phyloP scores from a whole-genome alignment of 64 coral and sea anemone species.

The Acropora tenuis region DNA sequence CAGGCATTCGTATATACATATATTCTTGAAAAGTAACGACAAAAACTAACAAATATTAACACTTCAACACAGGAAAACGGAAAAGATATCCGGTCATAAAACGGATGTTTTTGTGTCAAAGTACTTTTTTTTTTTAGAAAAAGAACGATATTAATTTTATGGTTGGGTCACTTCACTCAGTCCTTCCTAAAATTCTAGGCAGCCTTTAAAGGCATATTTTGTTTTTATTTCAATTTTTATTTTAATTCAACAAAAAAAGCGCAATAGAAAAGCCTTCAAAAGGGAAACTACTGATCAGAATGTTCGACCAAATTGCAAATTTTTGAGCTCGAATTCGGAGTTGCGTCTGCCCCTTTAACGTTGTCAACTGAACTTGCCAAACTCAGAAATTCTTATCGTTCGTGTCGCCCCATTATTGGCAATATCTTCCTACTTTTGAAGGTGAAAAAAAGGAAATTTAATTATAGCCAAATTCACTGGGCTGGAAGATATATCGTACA shows the following conservation, averaged over 20 bases:
- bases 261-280: neutral
- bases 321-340: too few relatives aligned
- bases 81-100: neutral
- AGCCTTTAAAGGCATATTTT: neutral
- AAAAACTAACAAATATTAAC: neutral
- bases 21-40: neutral
- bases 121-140: neutral
- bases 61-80: neutral
- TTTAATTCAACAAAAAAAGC: neutral
- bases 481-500: conserved; percentile 81
- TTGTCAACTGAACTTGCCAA: too few relatives aligned
- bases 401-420: conserved; percentile 54
- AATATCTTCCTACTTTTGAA: conserved; percentile 59
- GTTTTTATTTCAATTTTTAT: too few relatives aligned
- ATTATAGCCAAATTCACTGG: conserved; percentile 77
- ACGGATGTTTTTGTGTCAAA: neutral
- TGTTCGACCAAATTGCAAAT: too few relatives aligned
- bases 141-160: neutral
- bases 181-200: neutral
- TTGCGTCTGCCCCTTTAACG: too few relatives aligned
- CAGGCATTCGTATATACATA: neutral
- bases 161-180: too few relatives aligned
- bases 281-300: neutral
- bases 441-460: conserved; percentile 74
- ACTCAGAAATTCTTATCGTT: neutral